phyloP scores from a whole-genome alignment of 1,140 invertebrate species.

The Drosophila repletoides region DNA sequence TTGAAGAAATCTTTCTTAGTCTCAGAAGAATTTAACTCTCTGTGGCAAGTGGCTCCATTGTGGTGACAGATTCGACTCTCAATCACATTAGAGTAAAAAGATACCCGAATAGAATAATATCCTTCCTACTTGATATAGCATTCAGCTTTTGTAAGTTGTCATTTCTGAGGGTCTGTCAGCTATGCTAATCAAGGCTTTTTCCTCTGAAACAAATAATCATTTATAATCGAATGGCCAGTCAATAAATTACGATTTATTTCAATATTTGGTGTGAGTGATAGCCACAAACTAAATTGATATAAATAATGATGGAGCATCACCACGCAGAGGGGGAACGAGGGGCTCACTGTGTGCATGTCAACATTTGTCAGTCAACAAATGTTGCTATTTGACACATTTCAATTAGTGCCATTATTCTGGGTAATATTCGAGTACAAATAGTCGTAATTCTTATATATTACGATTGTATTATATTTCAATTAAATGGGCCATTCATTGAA shows the following conservation, averaged over 20 bases:
- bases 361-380: constrained; percentile 32
- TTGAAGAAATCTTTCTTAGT: too few relatives aligned
- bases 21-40: too few relatives aligned
- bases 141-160: too few relatives aligned
- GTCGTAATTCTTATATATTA: neutral
- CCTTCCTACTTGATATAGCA: too few relatives aligned
- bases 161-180: neutral
- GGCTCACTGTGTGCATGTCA: constrained; percentile 19
- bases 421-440: neutral
- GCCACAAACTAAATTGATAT: constrained; percentile 23
- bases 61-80: too few relatives aligned
- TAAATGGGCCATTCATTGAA: constrained; percentile 22
- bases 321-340: neutral
- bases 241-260: constrained; percentile 37
- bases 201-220: neutral
- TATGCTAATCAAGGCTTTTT: neutral
- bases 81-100: too few relatives aligned
- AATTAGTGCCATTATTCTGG: constrained; percentile 30
- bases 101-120: too few relatives aligned
- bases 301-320: constrained; percentile 27
- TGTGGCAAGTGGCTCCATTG: too few relatives aligned
- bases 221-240: constrained; percentile 5
- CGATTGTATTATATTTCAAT: constrained; percentile 40
- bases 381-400: constrained; percentile 34
- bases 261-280: neutral